Conservation (phyloP, 2,888 invertebrate genomes). For the Euphydryas editha region DNA sequence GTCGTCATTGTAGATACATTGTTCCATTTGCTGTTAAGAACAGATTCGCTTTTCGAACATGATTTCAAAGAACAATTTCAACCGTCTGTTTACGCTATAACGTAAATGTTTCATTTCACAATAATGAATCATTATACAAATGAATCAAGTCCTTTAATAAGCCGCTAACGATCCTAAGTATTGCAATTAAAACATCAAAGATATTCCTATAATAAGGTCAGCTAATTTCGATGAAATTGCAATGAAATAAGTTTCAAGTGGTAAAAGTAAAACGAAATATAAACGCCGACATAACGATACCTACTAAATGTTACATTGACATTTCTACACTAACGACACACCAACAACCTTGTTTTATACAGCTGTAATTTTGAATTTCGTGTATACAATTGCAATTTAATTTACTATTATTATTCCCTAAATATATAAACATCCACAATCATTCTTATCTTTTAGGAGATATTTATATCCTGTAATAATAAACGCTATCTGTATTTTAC, state of each 20-base stretch:
- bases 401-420: not conserved
- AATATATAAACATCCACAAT: not conserved
- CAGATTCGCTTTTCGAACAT: no score
- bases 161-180: not conserved
- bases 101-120: not conserved
- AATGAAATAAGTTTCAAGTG: constrained; percentile 1
- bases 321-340: constrained; percentile 52
- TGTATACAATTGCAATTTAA: not conserved
- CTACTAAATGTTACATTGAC: constrained; percentile 71
- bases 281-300: constrained; percentile 22
- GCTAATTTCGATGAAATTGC: constrained; percentile 15
- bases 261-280: constrained; percentile 22
- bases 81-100: not conserved
- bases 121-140: constrained; percentile 19
- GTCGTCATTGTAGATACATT: no score
- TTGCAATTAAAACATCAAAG: constrained; percentile 35
- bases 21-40: no score
- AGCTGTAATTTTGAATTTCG: not conserved
- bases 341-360: constrained; percentile 10
- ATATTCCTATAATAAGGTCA: constrained; percentile 43
- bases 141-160: constrained; percentile 25
- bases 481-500: no score
- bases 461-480: not conserved
- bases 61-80: no score
- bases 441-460: not conserved